Conservation (phyloP, 2,113 vertebrate species). For the Progne subis region DNA sequence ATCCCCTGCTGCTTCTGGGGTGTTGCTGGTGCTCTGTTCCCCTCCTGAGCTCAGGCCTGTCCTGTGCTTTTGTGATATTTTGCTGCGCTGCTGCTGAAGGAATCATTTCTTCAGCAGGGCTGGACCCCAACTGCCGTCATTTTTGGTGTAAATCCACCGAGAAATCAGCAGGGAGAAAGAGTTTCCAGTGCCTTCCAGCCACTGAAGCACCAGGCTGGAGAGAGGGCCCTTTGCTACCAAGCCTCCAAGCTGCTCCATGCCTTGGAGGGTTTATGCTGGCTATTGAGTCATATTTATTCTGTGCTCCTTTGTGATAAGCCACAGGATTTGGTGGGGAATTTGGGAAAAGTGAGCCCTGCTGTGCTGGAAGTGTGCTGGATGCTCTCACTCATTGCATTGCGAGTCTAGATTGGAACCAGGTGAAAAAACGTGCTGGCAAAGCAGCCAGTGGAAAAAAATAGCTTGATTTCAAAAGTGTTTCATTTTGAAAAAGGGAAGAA, state of each 20-base stretch:
- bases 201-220: background rate
- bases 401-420: conserved; percentile 45
- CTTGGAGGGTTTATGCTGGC: background rate
- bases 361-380: background rate
- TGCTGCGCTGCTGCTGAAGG: background rate
- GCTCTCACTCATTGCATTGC: background rate
- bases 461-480: conserved; percentile 51
- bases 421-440: conserved; percentile 21
- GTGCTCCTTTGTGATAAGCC: background rate
- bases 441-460: background rate
- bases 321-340: background rate
- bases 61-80: background rate
- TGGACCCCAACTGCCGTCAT: background rate
- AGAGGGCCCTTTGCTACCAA: background rate
- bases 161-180: background rate
- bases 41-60: background rate
- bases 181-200: background rate
- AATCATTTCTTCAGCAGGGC: background rate
- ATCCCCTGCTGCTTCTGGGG: too few species aligned
- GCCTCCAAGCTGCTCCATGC: background rate
- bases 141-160: background rate
- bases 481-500: conserved; percentile 50
- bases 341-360: background rate
- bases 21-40: background rate
- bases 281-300: background rate